phyloP scores from a whole-genome alignment of 2,113 vertebrate species.

The Isurus oxyrinchus region DNA sequence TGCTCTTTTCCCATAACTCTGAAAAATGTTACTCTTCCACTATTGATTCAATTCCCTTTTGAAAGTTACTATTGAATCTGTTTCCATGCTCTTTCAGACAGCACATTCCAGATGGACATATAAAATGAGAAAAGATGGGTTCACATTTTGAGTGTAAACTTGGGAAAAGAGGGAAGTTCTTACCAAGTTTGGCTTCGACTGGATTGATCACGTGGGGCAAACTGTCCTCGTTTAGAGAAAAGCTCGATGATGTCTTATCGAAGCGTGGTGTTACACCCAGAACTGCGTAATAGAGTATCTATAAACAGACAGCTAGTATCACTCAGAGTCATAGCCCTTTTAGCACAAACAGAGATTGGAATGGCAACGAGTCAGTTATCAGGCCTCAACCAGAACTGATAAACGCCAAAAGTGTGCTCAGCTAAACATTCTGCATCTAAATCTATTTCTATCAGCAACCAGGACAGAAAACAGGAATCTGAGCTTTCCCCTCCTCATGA shows the following conservation, averaged over 20 bases:
- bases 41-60: too few relatives aligned
- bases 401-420: not conserved
- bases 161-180: conserved; percentile 41
- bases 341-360: not conserved
- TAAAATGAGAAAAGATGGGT: not conserved
- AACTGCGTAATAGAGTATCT: conserved; percentile 84
- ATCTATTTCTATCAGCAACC: too few relatives aligned
- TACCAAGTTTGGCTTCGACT: conserved; percentile 87
- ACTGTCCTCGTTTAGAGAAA: conserved; percentile 73
- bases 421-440: not conserved
- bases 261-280: conserved; percentile 86
- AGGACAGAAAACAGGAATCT: too few relatives aligned
- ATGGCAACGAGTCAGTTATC: not conserved
- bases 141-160: not conserved
- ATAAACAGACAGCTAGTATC: not conserved
- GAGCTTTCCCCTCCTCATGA: too few relatives aligned
- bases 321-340: not conserved
- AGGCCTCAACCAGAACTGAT: not conserved
- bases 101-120: not conserved
- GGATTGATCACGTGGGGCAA: conserved; percentile 95
- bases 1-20: not conserved
- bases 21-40: too few relatives aligned
- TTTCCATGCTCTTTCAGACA: not conserved
- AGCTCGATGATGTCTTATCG: conserved; percentile 66
- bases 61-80: not conserved